Percentiles rank a stretch among this genome's conserved stretches.
phyloP scores from a whole-genome alignment of 1,140 invertebrate species.

The Ladona fulva region DNA sequence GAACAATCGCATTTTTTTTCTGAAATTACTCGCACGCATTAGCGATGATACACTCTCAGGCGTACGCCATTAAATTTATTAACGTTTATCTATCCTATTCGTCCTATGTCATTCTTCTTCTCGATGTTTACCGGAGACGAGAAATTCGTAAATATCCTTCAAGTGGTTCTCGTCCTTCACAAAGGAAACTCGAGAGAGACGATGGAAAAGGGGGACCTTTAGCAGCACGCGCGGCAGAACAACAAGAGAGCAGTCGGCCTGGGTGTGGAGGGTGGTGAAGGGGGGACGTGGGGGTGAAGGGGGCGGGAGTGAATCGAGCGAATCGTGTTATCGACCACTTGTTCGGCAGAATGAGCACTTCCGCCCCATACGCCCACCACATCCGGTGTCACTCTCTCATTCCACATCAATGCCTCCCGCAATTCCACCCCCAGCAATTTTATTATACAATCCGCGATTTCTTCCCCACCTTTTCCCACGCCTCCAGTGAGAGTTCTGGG shows the following conservation, averaged over 20 bases:
- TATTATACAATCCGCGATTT: neutral
- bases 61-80: no score
- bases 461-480: neutral
- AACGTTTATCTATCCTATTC: no score
- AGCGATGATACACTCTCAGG: no score
- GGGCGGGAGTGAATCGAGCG: neutral
- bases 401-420: neutral
- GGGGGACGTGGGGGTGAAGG: neutral
- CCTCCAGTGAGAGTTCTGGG: neutral
- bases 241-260: neutral
- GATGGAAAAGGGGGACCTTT: no score
- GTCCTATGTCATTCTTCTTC: no score
- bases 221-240: neutral
- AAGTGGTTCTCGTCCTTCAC: no score
- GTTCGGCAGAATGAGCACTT: conserved; percentile 3
- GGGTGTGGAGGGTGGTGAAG: neutral
- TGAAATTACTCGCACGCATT: no score
- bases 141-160: no score
- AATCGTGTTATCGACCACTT: conserved; percentile 9
- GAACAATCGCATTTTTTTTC: no score
- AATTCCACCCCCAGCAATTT: neutral
- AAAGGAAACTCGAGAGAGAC: no score
- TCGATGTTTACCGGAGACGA: no score
- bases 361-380: neutral
- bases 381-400: neutral